phyloP scores from a whole-genome alignment of 2,113 vertebrate species.

The Boulengeromyrus knoepffleri region DNA sequence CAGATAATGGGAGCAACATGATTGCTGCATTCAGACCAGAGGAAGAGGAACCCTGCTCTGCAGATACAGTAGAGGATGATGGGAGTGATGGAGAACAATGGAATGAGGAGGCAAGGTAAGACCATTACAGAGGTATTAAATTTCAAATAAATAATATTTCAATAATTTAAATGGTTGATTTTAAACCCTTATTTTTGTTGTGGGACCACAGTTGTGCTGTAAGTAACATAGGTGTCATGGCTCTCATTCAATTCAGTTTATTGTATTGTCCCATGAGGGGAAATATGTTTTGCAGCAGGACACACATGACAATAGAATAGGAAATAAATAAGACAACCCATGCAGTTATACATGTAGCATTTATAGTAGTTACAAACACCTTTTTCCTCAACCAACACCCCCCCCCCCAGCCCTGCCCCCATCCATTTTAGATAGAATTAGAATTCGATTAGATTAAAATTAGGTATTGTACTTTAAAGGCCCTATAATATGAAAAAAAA shows the following conservation, averaged over 20 bases:
- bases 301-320: not conserved
- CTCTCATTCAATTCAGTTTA: conserved; percentile 1
- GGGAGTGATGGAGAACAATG: not conserved
- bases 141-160: not conserved
- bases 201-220: conserved; percentile 1
- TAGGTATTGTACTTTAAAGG: too few relatives aligned
- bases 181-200: conserved; percentile 5
- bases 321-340: not conserved
- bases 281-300: conserved; percentile 2
- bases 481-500: too few relatives aligned
- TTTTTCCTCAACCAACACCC: too few relatives aligned
- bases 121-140: not conserved
- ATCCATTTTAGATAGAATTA: too few relatives aligned
- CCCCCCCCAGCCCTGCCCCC: too few relatives aligned
- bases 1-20: too few relatives aligned
- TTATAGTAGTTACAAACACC: too few relatives aligned
- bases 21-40: not conserved
- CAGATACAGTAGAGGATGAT: not conserved
- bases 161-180: not conserved
- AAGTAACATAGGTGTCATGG: not conserved
- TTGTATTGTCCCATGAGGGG: not conserved
- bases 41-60: not conserved
- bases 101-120: not conserved
- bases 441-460: too few relatives aligned
- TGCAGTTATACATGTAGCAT: not conserved